These are phyloP conservation scores for Leucoma salicis DNA, from an alignment of 2,888 invertebrate genomes.

Conservation along the genomic window DNA sequence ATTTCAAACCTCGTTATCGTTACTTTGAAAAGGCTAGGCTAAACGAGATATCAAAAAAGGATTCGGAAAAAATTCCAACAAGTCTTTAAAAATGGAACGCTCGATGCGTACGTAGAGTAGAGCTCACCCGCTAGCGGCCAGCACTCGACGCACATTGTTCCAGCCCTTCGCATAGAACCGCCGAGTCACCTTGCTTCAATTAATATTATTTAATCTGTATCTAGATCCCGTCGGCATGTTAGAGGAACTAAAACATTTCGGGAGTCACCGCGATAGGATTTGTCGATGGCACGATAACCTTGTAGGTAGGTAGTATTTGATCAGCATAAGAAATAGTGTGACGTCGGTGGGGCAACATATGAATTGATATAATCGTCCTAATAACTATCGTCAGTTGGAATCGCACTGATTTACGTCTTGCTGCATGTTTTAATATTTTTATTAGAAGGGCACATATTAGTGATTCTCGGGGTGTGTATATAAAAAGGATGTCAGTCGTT, in stretches of 20 bases:
- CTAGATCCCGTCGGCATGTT: slow-evolving; percentile 65
- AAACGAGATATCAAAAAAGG: slow-evolving; percentile 57
- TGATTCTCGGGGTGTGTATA: slow-evolving; percentile 58
- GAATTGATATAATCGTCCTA: slow-evolving; percentile 47
- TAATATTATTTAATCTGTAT: slow-evolving; percentile 76
- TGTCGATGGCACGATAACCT: slow-evolving; percentile 60
- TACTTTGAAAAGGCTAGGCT: slow-evolving; percentile 46
- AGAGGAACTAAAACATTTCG: slow-evolving; percentile 64
- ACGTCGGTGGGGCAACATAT: slow-evolving; percentile 53
- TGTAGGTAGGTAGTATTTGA: slow-evolving; percentile 48
- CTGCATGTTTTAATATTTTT: slow-evolving; percentile 40
- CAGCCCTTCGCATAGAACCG: slow-evolving; percentile 58
- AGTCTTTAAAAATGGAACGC: slow-evolving; percentile 44
- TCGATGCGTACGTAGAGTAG: slow-evolving; percentile 32
- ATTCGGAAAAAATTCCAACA: slow-evolving; percentile 47
- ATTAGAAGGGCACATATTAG: slow-evolving; percentile 41
- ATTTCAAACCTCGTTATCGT: slow-evolving; percentile 75
- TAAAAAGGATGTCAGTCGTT: slow-evolving; percentile 68
- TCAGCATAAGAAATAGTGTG: slow-evolving; percentile 51
- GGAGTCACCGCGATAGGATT: slow-evolving; percentile 54
- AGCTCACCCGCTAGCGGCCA: slow-evolving; percentile 30
- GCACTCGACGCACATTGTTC: slow-evolving; percentile 51
- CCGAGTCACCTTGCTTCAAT: slow-evolving; percentile 71
- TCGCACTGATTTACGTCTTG: slow-evolving; percentile 49
- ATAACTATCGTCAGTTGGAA: slow-evolving; percentile 51